Evolutionary conservation across 92 coral and sea anemone genomes (phyloP), one percentile per base, ranked within the genome.

Genomic region (Palythoa grandis): DNA sequence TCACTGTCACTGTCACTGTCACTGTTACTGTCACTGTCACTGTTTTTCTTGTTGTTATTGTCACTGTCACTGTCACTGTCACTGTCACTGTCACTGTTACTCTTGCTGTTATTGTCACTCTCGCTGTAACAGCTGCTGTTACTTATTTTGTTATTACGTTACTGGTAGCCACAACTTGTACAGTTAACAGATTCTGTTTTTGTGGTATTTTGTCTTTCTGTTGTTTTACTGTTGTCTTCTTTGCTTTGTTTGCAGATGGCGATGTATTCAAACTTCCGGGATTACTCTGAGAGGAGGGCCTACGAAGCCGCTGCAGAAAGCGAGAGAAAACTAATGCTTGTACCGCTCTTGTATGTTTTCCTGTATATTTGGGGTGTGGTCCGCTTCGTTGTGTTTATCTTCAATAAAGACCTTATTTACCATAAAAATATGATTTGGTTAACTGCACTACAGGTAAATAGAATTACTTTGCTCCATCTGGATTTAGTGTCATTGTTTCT

Each of bases 241-340:
- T 43, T 43, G 50, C 9, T 5, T 43, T 43, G 50, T 69, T 76
- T 76, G 2, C n/a, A 76, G 79, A 53, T 76, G 79, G 6, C 58
- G 47, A 7, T 76, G 57, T 15, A 47, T 43, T 24, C 58, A 20
- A 74, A 20, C 7, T 20, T 48, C 14, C 17, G 53, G 39, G 79
- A 52, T 19, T 14, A 11, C 10, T 14, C 60, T 4, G 38, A 48
- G 39, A 76, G 60, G 7, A 76, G n/a, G 24, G 79, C 79, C 0
- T 76, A n/a, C 29, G 61, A 50, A 12, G 79, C 79, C 17, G 79
- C 61, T 5, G 61, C 57, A 29, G 57, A 53, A 25, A 56, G 61
- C 3, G 79, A 10, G 61, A 56, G 61, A 56, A 56, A 56, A 56
- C 61, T 56, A 16, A 56, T 56, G 61, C 19, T 56, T 56, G 61